Percentiles rank a stretch among this genome's conserved stretches.
phyloP scores from a whole-genome alignment of 2,797 vertebrate genomes.

The Hafferia zeledoni region DNA sequence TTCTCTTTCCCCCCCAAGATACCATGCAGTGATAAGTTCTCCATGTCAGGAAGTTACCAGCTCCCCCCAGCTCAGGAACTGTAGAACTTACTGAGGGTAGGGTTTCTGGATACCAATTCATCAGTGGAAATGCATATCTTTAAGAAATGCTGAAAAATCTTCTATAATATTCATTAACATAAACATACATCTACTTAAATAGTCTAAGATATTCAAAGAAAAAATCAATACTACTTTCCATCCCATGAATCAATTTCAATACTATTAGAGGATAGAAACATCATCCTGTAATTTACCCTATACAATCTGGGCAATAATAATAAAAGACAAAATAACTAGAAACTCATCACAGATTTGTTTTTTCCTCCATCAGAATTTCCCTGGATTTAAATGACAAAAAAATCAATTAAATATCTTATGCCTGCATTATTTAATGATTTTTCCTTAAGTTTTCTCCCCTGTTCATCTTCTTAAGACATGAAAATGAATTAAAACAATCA shows the following conservation, averaged over 20 bases:
- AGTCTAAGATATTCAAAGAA: not conserved
- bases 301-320: not conserved
- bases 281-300: not conserved
- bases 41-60: not conserved
- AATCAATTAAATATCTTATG: not conserved
- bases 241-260: not conserved
- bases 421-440: not conserved
- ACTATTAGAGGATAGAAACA: not conserved
- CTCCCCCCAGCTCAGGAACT: accelerated
- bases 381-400: not conserved
- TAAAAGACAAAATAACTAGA: not conserved
- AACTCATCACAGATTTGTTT: not conserved
- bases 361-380: not conserved
- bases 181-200: not conserved
- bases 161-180: not conserved
- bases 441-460: not conserved
- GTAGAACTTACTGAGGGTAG: not conserved
- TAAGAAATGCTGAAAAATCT: not conserved
- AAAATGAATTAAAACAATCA: not conserved
- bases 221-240: not conserved
- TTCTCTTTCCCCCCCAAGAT: not conserved
- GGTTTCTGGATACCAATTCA: not conserved
- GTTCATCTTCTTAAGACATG: not conserved
- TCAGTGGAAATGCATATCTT: not conserved
- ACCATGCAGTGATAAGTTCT: not conserved